Evolutionary conservation across 2,113 vertebrate species (phyloP).

Genomic region (Gadus chalcogrammus): DNA sequence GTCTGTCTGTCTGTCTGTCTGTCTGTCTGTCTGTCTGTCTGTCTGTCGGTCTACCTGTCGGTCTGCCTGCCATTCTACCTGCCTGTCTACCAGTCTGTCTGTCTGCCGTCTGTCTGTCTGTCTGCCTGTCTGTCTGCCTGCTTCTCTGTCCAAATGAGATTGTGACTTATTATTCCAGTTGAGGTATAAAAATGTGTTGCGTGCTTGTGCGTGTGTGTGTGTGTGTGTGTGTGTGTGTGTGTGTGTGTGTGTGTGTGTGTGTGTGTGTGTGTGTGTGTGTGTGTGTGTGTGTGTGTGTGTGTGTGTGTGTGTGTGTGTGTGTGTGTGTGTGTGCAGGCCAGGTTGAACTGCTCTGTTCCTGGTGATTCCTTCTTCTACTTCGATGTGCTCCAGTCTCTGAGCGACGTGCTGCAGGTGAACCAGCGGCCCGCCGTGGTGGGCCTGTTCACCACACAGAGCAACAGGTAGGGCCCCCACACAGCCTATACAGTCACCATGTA

Average conservation of each 20-base stretch:
- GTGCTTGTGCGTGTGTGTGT: background rate
- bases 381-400: slow-evolving; percentile 85
- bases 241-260: background rate
- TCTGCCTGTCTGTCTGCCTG: background rate
- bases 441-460: slow-evolving; percentile 83
- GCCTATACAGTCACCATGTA: too few relatives aligned
- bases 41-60: too few relatives aligned
- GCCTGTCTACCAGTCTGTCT: too few relatives aligned
- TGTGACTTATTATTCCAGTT: too few relatives aligned
- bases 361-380: slow-evolving; percentile 91
- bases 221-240: background rate
- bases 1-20: too few relatives aligned
- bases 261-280: background rate
- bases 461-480: too few relatives aligned
- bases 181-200: background rate
- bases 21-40: too few relatives aligned
- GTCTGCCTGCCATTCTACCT: too few relatives aligned
- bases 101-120: background rate
- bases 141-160: background rate
- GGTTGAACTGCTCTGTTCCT: slow-evolving; percentile 86
- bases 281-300: slow-evolving; percentile 2
- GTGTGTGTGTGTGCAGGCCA: slow-evolving; percentile 56
- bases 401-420: slow-evolving; percentile 74
- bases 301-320: background rate
- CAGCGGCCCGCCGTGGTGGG: slow-evolving; percentile 78